These are phyloP conservation scores for Lepus europaeus DNA, from an alignment of 2,113 vertebrate species.

Conservation along the genomic window DNA sequence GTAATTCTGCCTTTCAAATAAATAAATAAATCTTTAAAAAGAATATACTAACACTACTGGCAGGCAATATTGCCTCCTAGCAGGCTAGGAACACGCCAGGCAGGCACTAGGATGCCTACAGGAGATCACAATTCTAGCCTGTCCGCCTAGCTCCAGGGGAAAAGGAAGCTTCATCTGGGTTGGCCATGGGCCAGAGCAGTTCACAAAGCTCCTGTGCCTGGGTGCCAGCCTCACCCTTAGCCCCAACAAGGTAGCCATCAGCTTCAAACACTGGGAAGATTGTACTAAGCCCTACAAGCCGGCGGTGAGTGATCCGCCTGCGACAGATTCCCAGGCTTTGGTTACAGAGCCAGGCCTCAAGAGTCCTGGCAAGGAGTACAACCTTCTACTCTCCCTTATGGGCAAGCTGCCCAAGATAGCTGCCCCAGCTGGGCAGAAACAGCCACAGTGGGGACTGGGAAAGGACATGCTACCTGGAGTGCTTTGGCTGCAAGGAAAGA, in stretches of 20 bases:
- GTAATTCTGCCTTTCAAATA: too few species aligned
- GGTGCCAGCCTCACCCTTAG: conserved; percentile 1
- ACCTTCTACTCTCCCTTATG: neutral
- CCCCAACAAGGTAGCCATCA: neutral
- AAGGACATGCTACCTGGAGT: neutral
- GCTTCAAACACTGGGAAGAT: conserved; percentile 46
- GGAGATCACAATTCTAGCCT: neutral
- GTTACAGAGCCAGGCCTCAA: conserved; percentile 1
- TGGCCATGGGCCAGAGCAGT: conserved; percentile 20
- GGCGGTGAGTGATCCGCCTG: neutral
- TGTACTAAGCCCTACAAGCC: neutral
- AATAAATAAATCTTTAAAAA: too few species aligned
- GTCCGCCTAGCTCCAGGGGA: neutral
- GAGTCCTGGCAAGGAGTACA: conserved; percentile 62
- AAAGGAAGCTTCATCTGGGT: neutral
- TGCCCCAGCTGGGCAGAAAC: neutral
- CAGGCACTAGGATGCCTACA: neutral
- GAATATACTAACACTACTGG: neutral
- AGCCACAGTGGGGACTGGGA: neutral
- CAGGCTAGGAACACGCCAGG: too few species aligned
- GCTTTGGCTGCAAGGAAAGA: neutral
- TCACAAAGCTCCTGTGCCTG: neutral
- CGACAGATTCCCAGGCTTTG: conserved; percentile 60
- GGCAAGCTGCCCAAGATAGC: neutral
- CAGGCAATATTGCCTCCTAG: neutral